Evolutionary conservation across 2,888 invertebrate genomes (phyloP).

Genomic region (Spisula subtruncata): DNA sequence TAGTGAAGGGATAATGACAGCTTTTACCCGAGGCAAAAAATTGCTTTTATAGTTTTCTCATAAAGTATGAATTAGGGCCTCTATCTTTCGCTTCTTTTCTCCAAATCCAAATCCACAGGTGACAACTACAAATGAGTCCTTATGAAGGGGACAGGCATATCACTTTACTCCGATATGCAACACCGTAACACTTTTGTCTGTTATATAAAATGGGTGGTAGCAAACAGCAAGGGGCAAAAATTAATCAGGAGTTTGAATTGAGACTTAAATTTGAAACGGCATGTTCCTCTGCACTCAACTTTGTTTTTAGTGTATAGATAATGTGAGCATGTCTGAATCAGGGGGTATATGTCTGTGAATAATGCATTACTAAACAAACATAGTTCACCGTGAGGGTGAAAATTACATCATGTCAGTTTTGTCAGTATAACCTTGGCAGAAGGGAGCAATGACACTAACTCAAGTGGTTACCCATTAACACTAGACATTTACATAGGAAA

Average conservation of each 20-base stretch:
- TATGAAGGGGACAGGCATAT: slow-evolving; percentile 46
- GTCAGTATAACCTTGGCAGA: neutral
- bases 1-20: slow-evolving; percentile 57
- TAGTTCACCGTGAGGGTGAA: slow-evolving; percentile 15
- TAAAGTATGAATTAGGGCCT: slow-evolving; percentile 52
- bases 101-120: slow-evolving; percentile 40
- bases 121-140: slow-evolving; percentile 31
- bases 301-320: slow-evolving; percentile 14
- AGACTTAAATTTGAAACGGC: slow-evolving; percentile 15
- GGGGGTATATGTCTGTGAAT: slow-evolving; percentile 2
- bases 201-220: slow-evolving; percentile 33
- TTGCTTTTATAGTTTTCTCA: slow-evolving; percentile 61
- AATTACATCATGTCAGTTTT: slow-evolving; percentile 1
- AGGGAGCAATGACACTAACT: neutral
- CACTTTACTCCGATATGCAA: slow-evolving; percentile 33
- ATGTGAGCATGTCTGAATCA: neutral
- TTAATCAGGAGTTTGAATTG: slow-evolving; percentile 21
- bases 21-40: slow-evolving; percentile 58
- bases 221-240: slow-evolving; percentile 34
- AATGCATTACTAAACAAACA: slow-evolving; percentile 24
- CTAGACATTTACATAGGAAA: neutral
- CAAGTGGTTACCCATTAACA: neutral
- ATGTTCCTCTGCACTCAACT: slow-evolving; percentile 18
- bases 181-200: slow-evolving; percentile 38
- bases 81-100: slow-evolving; percentile 36